phyloP scores from a whole-genome alignment of 2,113 vertebrate genomes.

The Indicator indicator region DNA sequence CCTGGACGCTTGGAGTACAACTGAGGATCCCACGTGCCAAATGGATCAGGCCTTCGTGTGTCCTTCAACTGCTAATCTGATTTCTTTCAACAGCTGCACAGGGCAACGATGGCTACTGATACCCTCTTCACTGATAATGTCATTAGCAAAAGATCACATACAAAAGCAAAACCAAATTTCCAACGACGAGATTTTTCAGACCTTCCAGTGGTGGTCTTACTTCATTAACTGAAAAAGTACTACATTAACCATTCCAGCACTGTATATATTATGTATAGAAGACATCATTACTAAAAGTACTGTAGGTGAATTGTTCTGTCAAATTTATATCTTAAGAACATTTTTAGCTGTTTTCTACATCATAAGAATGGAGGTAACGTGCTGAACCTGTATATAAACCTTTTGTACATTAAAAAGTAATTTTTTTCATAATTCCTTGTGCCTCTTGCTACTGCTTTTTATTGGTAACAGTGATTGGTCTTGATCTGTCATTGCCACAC shows the following conservation, averaged over 20 bases:
- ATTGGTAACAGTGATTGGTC: not conserved
- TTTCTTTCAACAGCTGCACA: not conserved
- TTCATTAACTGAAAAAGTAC: conserved; percentile 52
- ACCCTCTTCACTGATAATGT: conserved; percentile 8
- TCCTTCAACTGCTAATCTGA: not conserved
- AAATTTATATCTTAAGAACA: conserved; percentile 80
- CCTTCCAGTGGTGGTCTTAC: conserved; percentile 43
- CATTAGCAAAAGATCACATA: conserved; percentile 14
- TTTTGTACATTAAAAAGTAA: conserved; percentile 98
- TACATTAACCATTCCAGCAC: conserved; percentile 51
- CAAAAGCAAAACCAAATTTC: conserved; percentile 59
- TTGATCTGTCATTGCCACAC: not conserved
- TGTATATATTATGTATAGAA: conserved; percentile 80
- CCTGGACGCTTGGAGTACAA: not conserved
- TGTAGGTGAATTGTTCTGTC: conserved; percentile 74
- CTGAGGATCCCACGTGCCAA: conserved; percentile 5
- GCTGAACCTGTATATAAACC: conserved; percentile 86
- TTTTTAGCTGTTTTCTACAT: conserved; percentile 84
- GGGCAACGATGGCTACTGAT: not conserved
- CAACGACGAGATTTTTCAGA: conserved; percentile 35
- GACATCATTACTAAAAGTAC: conserved; percentile 68
- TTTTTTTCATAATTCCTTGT: conserved; percentile 81
- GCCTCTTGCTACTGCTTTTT: conserved; percentile 22
- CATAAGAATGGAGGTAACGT: conserved; percentile 77
- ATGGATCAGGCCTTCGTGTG: not conserved